Conservation (phyloP, 1,140 invertebrate genomes). For the Hesperophylax magnus region DNA sequence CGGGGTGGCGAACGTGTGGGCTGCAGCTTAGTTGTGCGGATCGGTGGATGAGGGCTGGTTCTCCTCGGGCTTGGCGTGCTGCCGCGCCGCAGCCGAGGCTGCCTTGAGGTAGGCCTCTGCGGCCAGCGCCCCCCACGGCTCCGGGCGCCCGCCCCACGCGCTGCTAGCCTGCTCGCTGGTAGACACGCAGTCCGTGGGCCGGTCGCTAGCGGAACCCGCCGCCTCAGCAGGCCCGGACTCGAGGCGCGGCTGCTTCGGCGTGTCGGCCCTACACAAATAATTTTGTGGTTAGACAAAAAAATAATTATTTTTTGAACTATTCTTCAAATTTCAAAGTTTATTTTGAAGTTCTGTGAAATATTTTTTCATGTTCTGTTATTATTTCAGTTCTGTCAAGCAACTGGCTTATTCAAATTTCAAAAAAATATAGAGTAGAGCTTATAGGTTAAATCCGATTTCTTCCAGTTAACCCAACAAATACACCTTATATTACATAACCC, state of each 20-base stretch:
- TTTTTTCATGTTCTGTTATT: no score
- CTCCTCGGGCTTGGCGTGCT: slow-evolving; percentile 66
- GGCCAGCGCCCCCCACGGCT: slow-evolving; percentile 59
- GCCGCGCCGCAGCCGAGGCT: slow-evolving; percentile 9
- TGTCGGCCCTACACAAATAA: slow-evolving; percentile 62
- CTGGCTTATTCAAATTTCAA: no score
- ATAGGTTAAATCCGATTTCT: no score
- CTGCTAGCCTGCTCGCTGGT: slow-evolving; percentile 60
- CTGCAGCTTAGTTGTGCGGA: slow-evolving; percentile 63
- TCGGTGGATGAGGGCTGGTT: slow-evolving; percentile 68
- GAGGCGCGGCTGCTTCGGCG: slow-evolving; percentile 63
- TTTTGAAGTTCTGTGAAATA: no score
- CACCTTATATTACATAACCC: no score
- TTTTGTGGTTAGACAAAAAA: no score
- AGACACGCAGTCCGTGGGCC: slow-evolving; percentile 65
- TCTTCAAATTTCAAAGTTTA: no score
- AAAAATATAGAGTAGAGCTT: no score
- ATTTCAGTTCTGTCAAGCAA: no score
- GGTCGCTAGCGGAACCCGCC: slow-evolving; percentile 61
- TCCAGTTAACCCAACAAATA: no score
- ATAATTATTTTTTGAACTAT: no score
- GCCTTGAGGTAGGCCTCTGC: slow-evolving; percentile 65
- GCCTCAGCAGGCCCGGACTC: slow-evolving; percentile 65
- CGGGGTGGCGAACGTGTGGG: slow-evolving; percentile 1
- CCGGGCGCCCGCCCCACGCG: slow-evolving; percentile 60